Evolutionary conservation across 2,797 vertebrate species (phyloP).

Genomic region (Hylomyscus alleni): DNA sequence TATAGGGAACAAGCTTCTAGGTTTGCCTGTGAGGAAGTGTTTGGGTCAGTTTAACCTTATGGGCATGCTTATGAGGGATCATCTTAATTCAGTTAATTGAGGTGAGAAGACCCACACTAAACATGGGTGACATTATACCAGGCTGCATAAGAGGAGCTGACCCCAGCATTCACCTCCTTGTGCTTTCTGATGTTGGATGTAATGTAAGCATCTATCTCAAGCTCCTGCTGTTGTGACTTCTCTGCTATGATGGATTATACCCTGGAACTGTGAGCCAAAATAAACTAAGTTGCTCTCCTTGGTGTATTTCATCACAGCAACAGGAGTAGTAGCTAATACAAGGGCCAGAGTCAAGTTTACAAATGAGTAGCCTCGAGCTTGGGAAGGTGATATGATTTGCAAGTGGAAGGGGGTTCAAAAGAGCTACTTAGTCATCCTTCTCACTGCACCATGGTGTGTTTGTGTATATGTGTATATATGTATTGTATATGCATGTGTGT

Average conservation of each 20-base stretch:
- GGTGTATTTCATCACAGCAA: not conserved
- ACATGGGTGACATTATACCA: too few species aligned
- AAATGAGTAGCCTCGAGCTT: not conserved
- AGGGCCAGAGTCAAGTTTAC: not conserved
- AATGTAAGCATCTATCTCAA: not conserved
- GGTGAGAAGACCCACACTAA: not conserved
- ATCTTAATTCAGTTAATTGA: not conserved
- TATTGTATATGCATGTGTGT: not conserved
- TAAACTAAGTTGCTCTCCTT: not conserved
- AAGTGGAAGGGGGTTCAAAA: not conserved
- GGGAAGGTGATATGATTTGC: not conserved
- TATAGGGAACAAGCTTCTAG: not conserved
- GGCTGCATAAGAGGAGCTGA: too few species aligned
- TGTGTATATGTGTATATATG: not conserved
- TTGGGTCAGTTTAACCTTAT: not conserved
- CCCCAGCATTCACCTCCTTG: not conserved
- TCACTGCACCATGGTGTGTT: not conserved
- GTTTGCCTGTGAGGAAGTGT: not conserved
- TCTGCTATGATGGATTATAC: not conserved
- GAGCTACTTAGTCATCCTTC: not conserved
- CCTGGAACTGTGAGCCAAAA: not conserved
- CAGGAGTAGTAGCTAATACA: not conserved
- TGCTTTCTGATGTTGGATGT: not conserved
- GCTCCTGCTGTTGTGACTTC: not conserved
- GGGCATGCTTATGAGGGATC: not conserved